phyloP scores from a whole-genome alignment of 1,140 invertebrate species.

The Panagrolaimus sp. region DNA sequence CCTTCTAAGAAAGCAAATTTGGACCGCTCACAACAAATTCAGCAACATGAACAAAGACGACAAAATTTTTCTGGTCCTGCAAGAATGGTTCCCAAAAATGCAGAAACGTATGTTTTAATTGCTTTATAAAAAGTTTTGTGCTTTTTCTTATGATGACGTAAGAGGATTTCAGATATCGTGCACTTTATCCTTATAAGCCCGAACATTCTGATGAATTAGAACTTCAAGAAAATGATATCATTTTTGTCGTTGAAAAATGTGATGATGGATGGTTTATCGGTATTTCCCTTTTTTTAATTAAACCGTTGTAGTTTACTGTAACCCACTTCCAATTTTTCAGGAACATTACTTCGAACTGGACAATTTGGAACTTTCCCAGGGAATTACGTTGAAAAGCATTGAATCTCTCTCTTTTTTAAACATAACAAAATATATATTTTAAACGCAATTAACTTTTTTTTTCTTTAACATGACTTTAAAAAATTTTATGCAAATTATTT shows the following conservation, averaged over 20 bases:
- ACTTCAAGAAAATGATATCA: slow-evolving; percentile 81
- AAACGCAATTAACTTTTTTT: too few relatives aligned
- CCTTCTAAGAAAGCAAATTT: slow-evolving; percentile 22
- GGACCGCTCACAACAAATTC: slow-evolving; percentile 23
- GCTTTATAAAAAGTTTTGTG: slow-evolving; percentile 1
- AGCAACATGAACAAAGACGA: slow-evolving; percentile 7
- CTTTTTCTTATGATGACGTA: not conserved
- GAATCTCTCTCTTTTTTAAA: slow-evolving; percentile 12
- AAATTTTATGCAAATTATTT: too few relatives aligned
- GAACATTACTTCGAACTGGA: slow-evolving; percentile 79
- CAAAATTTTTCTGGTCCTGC: slow-evolving; percentile 31
- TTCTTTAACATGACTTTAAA: too few relatives aligned
- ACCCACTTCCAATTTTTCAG: slow-evolving; percentile 18
- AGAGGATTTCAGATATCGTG: slow-evolving; percentile 68
- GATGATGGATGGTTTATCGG: slow-evolving; percentile 98
- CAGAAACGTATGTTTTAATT: slow-evolving; percentile 37
- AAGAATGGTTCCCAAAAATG: slow-evolving; percentile 36
- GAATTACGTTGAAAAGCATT: slow-evolving; percentile 76
- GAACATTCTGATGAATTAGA: slow-evolving; percentile 94
- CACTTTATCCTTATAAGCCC: slow-evolving; percentile 87
- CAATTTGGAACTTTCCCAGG: slow-evolving; percentile 96
- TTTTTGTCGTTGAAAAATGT: slow-evolving; percentile 93
- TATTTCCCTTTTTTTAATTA: not conserved
- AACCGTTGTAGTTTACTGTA: not conserved
- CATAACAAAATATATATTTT: not conserved